Base-by-base conservation (phyloP, 2,888 invertebrate species). In the Sarcophaga variegata region DNA sequence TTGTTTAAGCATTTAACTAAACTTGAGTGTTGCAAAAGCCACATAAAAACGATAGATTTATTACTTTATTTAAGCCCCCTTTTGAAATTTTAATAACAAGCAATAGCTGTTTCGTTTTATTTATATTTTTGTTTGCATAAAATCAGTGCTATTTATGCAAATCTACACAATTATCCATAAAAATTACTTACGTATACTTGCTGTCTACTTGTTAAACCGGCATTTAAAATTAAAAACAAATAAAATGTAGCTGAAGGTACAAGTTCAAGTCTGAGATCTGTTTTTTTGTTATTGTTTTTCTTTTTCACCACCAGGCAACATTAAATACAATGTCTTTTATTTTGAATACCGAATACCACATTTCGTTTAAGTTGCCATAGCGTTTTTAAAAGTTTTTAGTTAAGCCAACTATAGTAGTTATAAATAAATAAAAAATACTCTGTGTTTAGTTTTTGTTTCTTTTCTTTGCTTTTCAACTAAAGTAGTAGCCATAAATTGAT, bases 401-500 rank as follows among this genome's bases (percentile, higher is more conserved):
- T 83, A 45, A 79, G 69, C 62, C 83, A 83, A 69, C 74, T 75
- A 37, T 10, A 37, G 81, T 78, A 84, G 74, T 79, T 79, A 81
- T 76, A 83, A 78, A 88, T 84, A 88, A 75, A 67, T 67, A 67
- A 67, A 67, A 67, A 45, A 67, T 64, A 49, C 20, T 62, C n/a
- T 20, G 10, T 20, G 14, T 62, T 62, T 14, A n/a, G 20, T 20
- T 62, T 62, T 62, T 22, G 22, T 22, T 22, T 14, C 3, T 62
- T 62, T 6, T 1, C 17, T 62, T 62, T n/a, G 1, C 72, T 20
- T 72, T 83, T 86, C 37, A 84, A 69, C 60, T 67, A 75, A 87
- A 82, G 79, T 87, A 87, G 87, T 77, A 87, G 84, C 89, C 83
- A 86, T 90, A 89, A 90, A 90, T 90, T 90, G 90, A 90, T 90